Evolutionary conservation across 2,797 vertebrate species (phyloP), one percentile per base, ranked within the genome.

Genomic region (Selene dorsalis): DNA sequence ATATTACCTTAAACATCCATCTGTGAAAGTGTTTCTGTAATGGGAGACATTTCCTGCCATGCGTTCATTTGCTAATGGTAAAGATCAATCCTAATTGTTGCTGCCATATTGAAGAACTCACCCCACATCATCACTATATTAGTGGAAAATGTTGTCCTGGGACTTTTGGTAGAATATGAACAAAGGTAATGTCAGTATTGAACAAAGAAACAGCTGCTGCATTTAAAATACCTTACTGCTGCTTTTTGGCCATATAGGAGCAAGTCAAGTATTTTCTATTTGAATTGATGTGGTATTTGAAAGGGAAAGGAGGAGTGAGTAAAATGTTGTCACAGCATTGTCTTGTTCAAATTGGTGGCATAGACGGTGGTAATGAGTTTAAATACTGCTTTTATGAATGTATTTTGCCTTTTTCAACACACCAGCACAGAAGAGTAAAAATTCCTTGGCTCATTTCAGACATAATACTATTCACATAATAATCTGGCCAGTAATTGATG

Each of bases 51-150:
- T 61, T 77, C 39, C 43, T 72, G 58, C 68, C 66, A 79, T 66
- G 35, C 9, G 0, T 57, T 75, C 43, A 53, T 82, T 60, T 67
- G 39, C 50, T 82, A 69, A 76, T 79, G 24, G 70, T 39, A 66
- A 72, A 66, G 72, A 83, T 70, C 67, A 81, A 66, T 83, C 52
- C 26, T 65, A 47, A 79, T 86, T 38, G 67, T 58, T 79, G 74
- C 43, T 57, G 20, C 52, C 32, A 60, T 55, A 61, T 80, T 75
- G 18, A 72, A 66, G 18, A 24, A 75, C 66, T 67, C 14, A 38
- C 30, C 26, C 22, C 35, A 38, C 18, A 77, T 85, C 65, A 78
- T 72, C 45, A 57, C 55, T 58, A 69, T 48, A 80, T 58, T 59
- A 71, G 41, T 41, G 64, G 58, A 73, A 86, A 84, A 70, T 26